Evolutionary conservation across 30 jellyfish, hydroid and myxozoan genomes (phyloP).

Genomic region (Haliclystus octoradiatus): DNA sequence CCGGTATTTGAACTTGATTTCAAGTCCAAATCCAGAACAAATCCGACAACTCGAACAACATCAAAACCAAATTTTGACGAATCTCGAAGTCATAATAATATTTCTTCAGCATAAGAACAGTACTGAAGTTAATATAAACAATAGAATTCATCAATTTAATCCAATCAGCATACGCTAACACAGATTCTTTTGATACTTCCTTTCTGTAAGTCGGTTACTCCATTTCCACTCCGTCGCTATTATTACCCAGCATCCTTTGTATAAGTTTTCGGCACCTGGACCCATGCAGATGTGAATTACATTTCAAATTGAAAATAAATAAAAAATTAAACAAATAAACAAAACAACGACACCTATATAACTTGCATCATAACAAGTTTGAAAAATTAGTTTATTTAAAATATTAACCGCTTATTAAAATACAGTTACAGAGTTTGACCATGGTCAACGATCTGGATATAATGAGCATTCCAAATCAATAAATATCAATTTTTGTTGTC

Average conservation of each 20-base stretch:
- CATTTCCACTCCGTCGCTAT: not conserved
- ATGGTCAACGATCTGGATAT: too few relatives aligned
- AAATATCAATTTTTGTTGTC: too few relatives aligned
- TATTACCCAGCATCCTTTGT: not conserved
- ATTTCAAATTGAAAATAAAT: too few relatives aligned
- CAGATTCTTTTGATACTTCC: not conserved
- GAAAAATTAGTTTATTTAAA: too few relatives aligned
- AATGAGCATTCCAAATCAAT: too few relatives aligned
- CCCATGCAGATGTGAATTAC: too few relatives aligned
- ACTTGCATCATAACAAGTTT: too few relatives aligned
- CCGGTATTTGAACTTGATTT: not conserved
- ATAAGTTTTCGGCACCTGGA: not conserved
- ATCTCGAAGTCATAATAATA: not conserved
- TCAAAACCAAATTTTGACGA: not conserved
- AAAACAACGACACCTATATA: too few relatives aligned
- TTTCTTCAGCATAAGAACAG: not conserved
- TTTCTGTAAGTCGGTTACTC: not conserved
- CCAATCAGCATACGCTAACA: not conserved
- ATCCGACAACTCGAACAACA: not conserved
- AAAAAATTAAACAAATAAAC: too few relatives aligned
- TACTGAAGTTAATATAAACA: not conserved
- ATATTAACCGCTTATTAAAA: too few relatives aligned
- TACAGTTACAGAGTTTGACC: too few relatives aligned
- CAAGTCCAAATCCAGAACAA: not conserved
- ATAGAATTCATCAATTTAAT: not conserved